Evolutionary conservation across 2,797 vertebrate genomes (phyloP).

Genomic region (Atherinosoma microstoma): DNA sequence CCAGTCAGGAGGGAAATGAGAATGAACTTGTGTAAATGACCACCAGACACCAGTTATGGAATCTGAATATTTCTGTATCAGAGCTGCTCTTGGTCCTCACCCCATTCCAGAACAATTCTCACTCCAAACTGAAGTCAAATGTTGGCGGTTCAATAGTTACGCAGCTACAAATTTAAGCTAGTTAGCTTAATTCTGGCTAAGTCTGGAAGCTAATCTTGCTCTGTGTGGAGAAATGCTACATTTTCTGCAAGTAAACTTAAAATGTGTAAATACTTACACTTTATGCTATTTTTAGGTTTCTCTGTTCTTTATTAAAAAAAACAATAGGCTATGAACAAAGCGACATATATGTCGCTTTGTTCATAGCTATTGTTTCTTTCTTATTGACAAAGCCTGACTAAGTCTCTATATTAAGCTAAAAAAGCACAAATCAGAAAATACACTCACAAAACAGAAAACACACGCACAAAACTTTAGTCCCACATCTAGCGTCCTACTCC

Average conservation of each 20-base stretch:
- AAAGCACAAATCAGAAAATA: too few species aligned
- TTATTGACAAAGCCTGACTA: too few species aligned
- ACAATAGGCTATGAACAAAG: too few species aligned
- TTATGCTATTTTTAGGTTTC: background rate
- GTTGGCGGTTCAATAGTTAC: background rate
- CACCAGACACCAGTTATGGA: background rate
- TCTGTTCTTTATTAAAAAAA: background rate
- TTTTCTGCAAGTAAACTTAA: background rate
- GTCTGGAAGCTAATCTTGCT: background rate
- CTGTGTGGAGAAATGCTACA: background rate
- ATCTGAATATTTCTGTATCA: background rate
- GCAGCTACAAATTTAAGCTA: background rate
- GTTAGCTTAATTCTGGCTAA: background rate
- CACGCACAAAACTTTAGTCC: too few species aligned
- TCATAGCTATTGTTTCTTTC: too few species aligned
- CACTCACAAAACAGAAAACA: too few species aligned
- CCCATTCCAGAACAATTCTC: background rate
- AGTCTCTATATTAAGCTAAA: too few species aligned
- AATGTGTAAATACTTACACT: background rate
- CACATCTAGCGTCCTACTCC: too few species aligned
- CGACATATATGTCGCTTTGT: too few species aligned
- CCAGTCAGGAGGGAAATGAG: background rate
- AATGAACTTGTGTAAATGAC: background rate
- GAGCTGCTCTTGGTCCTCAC: background rate
- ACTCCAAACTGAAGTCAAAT: background rate